Conservation (phyloP, 2,113 vertebrate species). For the Zosterops pallidus region DNA sequence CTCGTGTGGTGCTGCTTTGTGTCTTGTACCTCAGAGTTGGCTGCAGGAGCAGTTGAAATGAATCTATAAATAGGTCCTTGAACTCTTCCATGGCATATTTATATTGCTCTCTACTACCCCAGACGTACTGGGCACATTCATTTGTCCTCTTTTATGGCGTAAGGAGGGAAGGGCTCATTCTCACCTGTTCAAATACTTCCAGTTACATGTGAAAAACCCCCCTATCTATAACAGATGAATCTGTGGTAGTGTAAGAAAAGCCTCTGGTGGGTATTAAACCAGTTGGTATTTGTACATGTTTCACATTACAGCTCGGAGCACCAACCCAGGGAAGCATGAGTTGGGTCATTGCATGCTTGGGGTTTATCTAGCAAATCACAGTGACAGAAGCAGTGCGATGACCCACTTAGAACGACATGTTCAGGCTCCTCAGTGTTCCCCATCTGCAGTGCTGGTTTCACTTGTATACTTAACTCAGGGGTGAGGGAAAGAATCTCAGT, state of each 20-base stretch:
- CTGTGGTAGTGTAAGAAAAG: constrained; percentile 19
- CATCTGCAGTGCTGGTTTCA: neutral
- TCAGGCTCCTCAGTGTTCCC: neutral
- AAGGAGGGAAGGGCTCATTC: neutral
- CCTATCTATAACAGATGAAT: constrained; percentile 50
- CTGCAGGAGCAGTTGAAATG: neutral
- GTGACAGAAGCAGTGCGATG: neutral
- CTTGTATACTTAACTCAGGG: neutral
- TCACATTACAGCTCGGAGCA: constrained; percentile 20
- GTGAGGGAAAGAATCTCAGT: neutral
- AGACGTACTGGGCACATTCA: neutral
- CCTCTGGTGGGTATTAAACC: neutral
- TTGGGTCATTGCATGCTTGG: neutral
- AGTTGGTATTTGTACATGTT: constrained; percentile 31
- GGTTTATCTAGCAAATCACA: constrained; percentile 7
- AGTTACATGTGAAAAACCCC: neutral
- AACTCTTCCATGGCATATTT: neutral
- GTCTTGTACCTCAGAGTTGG: neutral
- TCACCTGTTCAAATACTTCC: constrained; percentile 59
- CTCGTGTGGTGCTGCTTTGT: neutral
- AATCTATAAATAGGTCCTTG: constrained; percentile 27
- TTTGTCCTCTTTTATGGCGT: neutral
- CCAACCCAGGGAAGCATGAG: neutral
- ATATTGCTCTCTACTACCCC: neutral
- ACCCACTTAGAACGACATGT: constrained; percentile 27